Conservation (phyloP, 2,888 invertebrate genomes). For the Nemotelus pantherinus region DNA sequence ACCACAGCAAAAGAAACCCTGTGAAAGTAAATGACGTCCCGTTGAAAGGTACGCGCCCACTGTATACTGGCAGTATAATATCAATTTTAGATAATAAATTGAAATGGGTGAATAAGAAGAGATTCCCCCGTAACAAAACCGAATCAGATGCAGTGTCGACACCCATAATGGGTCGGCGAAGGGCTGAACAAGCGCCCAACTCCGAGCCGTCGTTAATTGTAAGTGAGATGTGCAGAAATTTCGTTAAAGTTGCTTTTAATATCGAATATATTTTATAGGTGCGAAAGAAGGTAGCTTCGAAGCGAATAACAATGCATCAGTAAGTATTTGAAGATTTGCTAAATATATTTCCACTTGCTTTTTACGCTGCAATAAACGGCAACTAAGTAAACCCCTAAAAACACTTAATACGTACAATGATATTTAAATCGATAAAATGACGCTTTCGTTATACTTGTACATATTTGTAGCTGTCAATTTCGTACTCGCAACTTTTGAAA, state of each 20-base stretch:
- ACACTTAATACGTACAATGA: not conserved
- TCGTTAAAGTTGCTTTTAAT: not conserved
- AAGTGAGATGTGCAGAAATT: slow-evolving; percentile 24
- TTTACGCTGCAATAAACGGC: not conserved
- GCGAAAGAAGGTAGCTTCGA: slow-evolving; percentile 52
- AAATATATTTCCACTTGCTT: not conserved
- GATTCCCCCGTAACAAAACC: slow-evolving; percentile 45
- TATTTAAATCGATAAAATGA: slow-evolving; percentile 27
- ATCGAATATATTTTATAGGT: slow-evolving; percentile 45
- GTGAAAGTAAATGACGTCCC: slow-evolving; percentile 57
- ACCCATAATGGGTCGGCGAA: slow-evolving; percentile 50
- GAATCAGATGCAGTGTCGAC: slow-evolving; percentile 51
- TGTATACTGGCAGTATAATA: slow-evolving; percentile 58
- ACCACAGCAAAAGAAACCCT: slow-evolving; percentile 56
- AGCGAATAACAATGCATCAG: slow-evolving; percentile 60
- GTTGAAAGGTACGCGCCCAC: slow-evolving; percentile 56
- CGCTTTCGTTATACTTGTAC: slow-evolving; percentile 23
- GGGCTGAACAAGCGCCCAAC: slow-evolving; percentile 56
- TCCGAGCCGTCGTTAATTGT: slow-evolving; percentile 60
- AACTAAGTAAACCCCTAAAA: not conserved
- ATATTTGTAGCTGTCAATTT: slow-evolving; percentile 46
- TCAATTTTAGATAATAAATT: slow-evolving; percentile 58
- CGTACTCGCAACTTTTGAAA: slow-evolving; percentile 15
- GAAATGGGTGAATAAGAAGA: slow-evolving; percentile 55
- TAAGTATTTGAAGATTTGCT: slow-evolving; percentile 54